Conservation (phyloP, 1,140 invertebrate species). For the Oncopodura yosiiana region DNA sequence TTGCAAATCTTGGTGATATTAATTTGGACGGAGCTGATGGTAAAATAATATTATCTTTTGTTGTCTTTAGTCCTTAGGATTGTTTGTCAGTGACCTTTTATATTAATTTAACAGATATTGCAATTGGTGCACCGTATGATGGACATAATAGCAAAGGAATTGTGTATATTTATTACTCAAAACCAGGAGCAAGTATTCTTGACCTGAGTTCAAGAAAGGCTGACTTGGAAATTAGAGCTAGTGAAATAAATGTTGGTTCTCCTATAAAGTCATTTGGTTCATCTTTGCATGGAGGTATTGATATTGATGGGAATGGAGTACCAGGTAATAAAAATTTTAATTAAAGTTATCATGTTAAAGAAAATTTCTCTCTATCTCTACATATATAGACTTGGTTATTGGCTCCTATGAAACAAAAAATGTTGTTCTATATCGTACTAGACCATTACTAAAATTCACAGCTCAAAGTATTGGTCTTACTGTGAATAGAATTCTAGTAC, state of each 20-base stretch:
- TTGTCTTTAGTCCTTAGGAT: conserved; percentile 8
- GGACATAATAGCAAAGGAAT: conserved; percentile 40
- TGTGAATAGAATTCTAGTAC: too few species aligned
- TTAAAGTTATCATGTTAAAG: background rate
- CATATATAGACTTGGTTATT: conserved; percentile 33
- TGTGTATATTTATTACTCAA: conserved; percentile 48
- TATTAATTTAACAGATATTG: conserved; percentile 39
- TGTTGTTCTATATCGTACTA: conserved; percentile 28
- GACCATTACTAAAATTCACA: conserved; percentile 14
- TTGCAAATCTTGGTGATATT: conserved; percentile 43
- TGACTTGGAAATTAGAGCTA: background rate
- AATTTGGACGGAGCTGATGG: conserved; percentile 45
- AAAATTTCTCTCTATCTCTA: background rate
- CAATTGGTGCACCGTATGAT: conserved; percentile 48
- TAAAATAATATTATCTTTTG: conserved; percentile 23
- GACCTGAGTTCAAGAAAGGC: too few species aligned
- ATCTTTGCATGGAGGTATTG: conserved; percentile 35
- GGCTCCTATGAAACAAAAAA: conserved; percentile 35
- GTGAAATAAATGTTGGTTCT: conserved; percentile 2
- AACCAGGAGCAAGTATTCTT: too few species aligned
- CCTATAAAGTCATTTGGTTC: conserved; percentile 38
- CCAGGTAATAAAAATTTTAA: conserved; percentile 32
- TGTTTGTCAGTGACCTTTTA: conserved; percentile 2
- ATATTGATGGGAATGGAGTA: conserved; percentile 43
- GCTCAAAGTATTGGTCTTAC: too few species aligned